These are phyloP conservation scores for Apodemia hepburni DNA, from an alignment of 2,888 invertebrate genomes.

Conservation along the genomic window DNA sequence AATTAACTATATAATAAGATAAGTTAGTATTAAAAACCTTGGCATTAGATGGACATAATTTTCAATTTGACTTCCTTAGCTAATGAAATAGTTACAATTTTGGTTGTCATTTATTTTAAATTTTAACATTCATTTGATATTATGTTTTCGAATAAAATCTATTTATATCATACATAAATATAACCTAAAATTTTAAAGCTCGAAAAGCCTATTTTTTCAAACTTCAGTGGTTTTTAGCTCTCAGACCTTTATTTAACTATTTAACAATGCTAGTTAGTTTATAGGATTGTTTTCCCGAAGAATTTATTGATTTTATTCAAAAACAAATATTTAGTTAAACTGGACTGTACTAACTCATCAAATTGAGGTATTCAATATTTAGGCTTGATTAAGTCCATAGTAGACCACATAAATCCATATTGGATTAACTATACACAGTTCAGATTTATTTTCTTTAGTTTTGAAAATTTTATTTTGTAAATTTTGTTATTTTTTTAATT, in stretches of 20 bases:
- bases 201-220: background rate
- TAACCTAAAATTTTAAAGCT: background rate
- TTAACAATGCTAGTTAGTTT: background rate
- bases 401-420: too few relatives aligned
- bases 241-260: background rate
- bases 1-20: constrained; percentile 1
- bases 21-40: background rate
- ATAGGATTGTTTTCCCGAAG: too few relatives aligned
- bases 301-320: too few relatives aligned
- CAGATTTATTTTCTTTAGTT: too few relatives aligned
- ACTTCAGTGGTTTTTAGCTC: background rate
- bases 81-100: background rate
- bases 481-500: too few relatives aligned
- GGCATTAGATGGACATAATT: background rate
- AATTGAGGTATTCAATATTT: too few relatives aligned
- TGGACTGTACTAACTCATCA: too few relatives aligned
- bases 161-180: background rate
- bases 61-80: background rate
- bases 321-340: too few relatives aligned
- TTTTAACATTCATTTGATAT: background rate
- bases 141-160: background rate
- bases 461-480: too few relatives aligned
- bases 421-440: too few relatives aligned
- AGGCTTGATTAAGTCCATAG: too few relatives aligned
- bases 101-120: background rate